These are phyloP conservation scores for Apomyelois bistriatella DNA, from an alignment of 2,888 invertebrate species.

Conservation along the genomic window DNA sequence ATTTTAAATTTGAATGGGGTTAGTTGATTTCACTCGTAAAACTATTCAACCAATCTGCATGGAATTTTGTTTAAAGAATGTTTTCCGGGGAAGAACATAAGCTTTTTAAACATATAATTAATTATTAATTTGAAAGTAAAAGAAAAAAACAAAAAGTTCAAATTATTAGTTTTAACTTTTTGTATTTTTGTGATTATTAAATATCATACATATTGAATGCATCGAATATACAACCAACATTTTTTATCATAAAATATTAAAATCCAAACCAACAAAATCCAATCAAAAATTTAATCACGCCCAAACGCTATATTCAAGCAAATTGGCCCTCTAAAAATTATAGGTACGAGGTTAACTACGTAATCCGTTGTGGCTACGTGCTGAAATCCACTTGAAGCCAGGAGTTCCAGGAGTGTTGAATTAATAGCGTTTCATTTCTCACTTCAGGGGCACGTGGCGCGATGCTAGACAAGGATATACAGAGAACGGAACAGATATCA, in stretches of 20 bases:
- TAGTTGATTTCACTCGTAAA: too few relatives aligned
- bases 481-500: neutral
- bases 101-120: too few relatives aligned
- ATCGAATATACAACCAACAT: too few relatives aligned
- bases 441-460: constrained; percentile 38
- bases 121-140: too few relatives aligned
- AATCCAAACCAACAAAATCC: neutral
- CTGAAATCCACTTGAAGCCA: constrained; percentile 28
- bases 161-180: too few relatives aligned
- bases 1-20: too few relatives aligned
- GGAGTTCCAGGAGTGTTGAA: constrained; percentile 32
- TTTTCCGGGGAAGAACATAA: too few relatives aligned
- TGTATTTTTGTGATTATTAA: too few relatives aligned
- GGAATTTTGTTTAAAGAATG: too few relatives aligned
- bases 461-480: constrained; percentile 6
- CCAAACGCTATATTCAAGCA: neutral
- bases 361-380: constrained; percentile 29
- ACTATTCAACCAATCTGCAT: too few relatives aligned
- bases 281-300: neutral
- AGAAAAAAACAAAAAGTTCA: too few relatives aligned
- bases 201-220: too few relatives aligned
- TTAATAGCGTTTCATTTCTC: constrained; percentile 50
- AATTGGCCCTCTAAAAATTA: constrained; percentile 11
- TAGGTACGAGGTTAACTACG: constrained; percentile 10
- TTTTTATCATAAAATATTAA: neutral